Percentiles rank a stretch among this genome's conserved stretches.
Evolutionary conservation across 2,888 invertebrate genomes (phyloP).

Genomic region (Limnephilus marmoratus): DNA sequence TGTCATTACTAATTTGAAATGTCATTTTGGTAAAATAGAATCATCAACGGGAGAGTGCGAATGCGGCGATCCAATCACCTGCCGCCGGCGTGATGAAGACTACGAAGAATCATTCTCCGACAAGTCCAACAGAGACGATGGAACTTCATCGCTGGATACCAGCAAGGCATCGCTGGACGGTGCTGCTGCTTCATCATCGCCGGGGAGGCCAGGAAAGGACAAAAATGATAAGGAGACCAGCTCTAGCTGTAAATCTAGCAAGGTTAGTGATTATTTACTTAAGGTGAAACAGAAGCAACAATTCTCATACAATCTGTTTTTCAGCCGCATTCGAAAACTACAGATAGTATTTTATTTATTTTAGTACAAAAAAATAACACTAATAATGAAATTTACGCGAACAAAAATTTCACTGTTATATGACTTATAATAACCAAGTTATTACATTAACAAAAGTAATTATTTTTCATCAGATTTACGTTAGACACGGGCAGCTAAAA

Average conservation of each 20-base stretch:
- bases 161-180: conserved; percentile 1
- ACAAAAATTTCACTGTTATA: too few species aligned
- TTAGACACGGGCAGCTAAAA: too few species aligned
- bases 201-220: conserved; percentile 11
- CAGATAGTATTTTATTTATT: too few species aligned
- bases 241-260: conserved; percentile 13
- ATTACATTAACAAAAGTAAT: too few species aligned
- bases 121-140: conserved; percentile 66
- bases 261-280: not conserved
- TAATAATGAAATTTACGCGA: too few species aligned
- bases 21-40: conserved; percentile 35
- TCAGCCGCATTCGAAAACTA: too few species aligned
- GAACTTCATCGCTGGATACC: not conserved
- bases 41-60: conserved; percentile 61
- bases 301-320: too few species aligned
- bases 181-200: conserved; percentile 1
- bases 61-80: conserved; percentile 63
- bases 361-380: too few species aligned
- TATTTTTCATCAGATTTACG: too few species aligned
- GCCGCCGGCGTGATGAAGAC: conserved; percentile 67
- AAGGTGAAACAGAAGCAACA: too few species aligned
- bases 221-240: not conserved
- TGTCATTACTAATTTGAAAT: not conserved
- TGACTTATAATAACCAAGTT: too few species aligned
- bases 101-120: conserved; percentile 66